Percentiles rank a stretch among this genome's conserved stretches.
Conservation (phyloP, 2,797 vertebrate genomes). For the Discoglossus pictus region DNA sequence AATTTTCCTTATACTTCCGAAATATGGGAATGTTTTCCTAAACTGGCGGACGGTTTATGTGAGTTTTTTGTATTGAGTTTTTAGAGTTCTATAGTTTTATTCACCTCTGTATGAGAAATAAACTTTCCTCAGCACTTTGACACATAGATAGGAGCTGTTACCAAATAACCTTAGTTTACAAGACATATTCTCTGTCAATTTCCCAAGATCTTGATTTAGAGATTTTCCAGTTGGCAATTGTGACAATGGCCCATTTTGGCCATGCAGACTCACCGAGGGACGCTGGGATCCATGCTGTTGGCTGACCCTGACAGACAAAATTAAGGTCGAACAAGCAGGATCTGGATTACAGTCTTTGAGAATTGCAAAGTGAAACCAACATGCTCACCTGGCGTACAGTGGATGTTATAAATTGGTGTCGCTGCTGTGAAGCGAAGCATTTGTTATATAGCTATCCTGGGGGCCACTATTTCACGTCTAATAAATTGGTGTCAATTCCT, state of each 20-base stretch:
- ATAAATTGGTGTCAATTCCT: slow-evolving; percentile 12
- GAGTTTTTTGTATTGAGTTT: too few relatives aligned
- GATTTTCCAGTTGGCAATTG: neutral
- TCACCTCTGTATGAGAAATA: too few relatives aligned
- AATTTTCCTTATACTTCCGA: too few relatives aligned
- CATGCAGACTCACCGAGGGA: neutral
- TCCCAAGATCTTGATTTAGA: too few relatives aligned
- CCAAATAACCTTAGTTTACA: too few relatives aligned
- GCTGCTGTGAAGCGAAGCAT: neutral
- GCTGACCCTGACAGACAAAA: too few relatives aligned
- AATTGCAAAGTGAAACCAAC: neutral
- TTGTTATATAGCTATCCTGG: neutral
- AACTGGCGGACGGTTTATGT: too few relatives aligned
- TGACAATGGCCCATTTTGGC: neutral
- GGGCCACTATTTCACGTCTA: neutral
- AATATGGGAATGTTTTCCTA: too few relatives aligned
- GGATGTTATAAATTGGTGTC: neutral
- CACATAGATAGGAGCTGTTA: too few relatives aligned
- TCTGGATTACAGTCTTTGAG: neutral
- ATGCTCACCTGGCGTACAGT: neutral
- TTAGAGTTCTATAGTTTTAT: too few relatives aligned
- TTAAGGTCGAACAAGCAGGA: neutral
- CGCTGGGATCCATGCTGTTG: neutral
- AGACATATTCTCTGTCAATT: too few relatives aligned
- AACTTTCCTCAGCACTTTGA: too few relatives aligned